These are phyloP conservation scores for Tauraco hartlaubi DNA, from an alignment of 2,797 vertebrate species.

Conservation along the genomic window DNA sequence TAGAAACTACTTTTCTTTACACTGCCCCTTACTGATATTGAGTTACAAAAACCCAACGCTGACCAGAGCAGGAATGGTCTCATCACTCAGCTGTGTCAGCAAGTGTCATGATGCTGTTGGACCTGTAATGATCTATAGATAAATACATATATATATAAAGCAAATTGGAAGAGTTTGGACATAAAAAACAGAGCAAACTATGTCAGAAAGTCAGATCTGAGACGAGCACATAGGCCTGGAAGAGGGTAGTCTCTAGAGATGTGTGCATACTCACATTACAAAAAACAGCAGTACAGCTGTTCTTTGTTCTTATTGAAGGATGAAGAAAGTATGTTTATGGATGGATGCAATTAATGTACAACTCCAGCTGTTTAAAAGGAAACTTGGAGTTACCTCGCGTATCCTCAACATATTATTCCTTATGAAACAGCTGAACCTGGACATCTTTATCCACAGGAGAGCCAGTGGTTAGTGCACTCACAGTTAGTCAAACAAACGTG, in stretches of 20 bases:
- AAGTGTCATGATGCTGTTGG: not conserved
- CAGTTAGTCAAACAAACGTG: not conserved
- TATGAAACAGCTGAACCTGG: constrained; percentile 9
- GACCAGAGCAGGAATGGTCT: not conserved
- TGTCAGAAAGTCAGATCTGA: not conserved
- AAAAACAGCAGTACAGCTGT: not conserved
- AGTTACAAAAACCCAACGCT: not conserved
- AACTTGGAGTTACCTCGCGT: not conserved
- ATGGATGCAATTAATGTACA: constrained; percentile 4
- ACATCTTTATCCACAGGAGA: not conserved
- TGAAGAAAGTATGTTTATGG: not conserved
- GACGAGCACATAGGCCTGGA: not conserved
- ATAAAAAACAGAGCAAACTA: not conserved
- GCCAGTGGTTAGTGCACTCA: not conserved
- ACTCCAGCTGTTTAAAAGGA: constrained; percentile 16
- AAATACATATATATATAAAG: not conserved
- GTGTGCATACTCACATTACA: not conserved
- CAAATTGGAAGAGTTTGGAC: not conserved
- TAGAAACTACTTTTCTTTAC: not conserved
- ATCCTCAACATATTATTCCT: not conserved
- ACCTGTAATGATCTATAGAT: not conserved
- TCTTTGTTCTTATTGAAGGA: constrained; percentile 12
- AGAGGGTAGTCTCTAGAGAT: not conserved
- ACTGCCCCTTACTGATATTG: not conserved
- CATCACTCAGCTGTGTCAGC: not conserved